These are phyloP conservation scores for Anadara kagoshimensis DNA, from an alignment of 1,140 invertebrate genomes.

Conservation along the genomic window DNA sequence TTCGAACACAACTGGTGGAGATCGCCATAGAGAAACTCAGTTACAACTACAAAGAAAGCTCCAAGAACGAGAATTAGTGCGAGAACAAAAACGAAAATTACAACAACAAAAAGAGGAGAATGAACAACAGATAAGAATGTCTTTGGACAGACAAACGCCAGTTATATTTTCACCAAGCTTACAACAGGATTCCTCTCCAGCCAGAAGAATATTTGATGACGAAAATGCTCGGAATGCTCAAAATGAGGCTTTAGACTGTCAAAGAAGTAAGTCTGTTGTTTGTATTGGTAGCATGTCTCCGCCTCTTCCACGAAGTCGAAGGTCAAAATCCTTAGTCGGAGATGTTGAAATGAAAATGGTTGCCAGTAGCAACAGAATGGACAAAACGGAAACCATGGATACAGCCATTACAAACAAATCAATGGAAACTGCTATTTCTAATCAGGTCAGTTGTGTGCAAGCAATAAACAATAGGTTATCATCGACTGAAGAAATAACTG, in stretches of 20 bases:
- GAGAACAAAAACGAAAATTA: conserved; percentile 83
- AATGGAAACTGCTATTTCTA: too few species aligned
- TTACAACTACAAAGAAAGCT: conserved; percentile 81
- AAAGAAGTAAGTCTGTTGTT: not conserved
- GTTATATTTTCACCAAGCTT: conserved; percentile 29
- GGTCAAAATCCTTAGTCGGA: too few species aligned
- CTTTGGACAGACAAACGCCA: conserved; percentile 33
- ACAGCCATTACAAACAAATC: too few species aligned
- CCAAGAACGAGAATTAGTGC: conserved; percentile 82
- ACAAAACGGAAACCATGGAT: too few species aligned
- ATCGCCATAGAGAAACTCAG: conserved; percentile 79
- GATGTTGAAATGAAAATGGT: too few species aligned
- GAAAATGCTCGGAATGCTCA: not conserved
- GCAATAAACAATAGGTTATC: too few species aligned
- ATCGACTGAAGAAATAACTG: too few species aligned
- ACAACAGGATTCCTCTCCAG: conserved; percentile 25
- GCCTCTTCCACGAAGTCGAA: not conserved
- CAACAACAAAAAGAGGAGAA: conserved; percentile 75
- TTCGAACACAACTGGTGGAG: conserved; percentile 67
- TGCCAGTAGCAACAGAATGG: too few species aligned
- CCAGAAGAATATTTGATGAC: conserved; percentile 24
- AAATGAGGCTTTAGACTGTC: conserved; percentile 17
- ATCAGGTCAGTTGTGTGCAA: too few species aligned
- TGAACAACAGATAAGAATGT: conserved; percentile 35
- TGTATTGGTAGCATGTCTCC: not conserved